Percentiles rank a stretch among this genome's conserved stretches.
phyloP scores from a whole-genome alignment of 2,113 vertebrate genomes.

The Erythrolamprus reginae region DNA sequence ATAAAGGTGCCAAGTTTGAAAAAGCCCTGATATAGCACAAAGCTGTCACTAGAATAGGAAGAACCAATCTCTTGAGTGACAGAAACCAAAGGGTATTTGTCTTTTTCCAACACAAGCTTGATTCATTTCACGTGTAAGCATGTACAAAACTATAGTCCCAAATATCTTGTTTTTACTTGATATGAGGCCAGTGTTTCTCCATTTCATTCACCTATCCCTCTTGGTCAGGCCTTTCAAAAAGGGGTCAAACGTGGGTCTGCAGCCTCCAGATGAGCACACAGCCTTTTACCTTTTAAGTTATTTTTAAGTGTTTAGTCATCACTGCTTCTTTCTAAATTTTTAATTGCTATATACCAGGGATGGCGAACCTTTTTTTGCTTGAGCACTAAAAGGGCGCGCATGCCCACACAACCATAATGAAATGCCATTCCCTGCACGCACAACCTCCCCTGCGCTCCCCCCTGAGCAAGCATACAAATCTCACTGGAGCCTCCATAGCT shows the following conservation, averaged over 20 bases:
- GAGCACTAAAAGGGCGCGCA: too few species aligned
- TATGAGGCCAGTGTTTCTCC: neutral
- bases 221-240: too few species aligned
- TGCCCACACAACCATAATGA: too few species aligned
- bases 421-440: too few species aligned
- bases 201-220: neutral
- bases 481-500: too few species aligned
- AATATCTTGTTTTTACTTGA: neutral
- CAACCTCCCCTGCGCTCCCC: too few species aligned
- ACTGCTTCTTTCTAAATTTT: neutral
- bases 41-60: neutral
- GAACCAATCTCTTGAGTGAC: neutral
- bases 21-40: neutral
- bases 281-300: neutral
- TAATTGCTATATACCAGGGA: neutral
- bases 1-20: neutral
- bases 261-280: neutral
- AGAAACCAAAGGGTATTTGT: neutral
- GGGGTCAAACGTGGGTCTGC: too few species aligned
- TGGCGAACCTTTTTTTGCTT: too few species aligned
- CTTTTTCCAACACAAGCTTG: neutral
- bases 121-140: neutral
- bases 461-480: too few species aligned
- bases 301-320: neutral
- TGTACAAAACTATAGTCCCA: neutral